phyloP scores from a whole-genome alignment of 2,888 invertebrate genomes.

The Chaetogeoica ovagalla region DNA sequence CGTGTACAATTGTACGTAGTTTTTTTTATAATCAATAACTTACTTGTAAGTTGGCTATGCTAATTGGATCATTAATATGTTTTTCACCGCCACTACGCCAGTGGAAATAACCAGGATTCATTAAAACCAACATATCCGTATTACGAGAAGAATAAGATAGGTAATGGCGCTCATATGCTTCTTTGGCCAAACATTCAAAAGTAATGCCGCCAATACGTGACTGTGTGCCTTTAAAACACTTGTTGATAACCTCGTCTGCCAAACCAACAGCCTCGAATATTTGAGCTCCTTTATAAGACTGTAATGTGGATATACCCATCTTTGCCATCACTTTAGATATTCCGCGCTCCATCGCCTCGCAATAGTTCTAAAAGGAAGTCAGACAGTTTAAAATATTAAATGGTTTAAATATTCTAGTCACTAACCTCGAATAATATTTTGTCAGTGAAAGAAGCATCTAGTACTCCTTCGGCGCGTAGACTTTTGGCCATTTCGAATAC shows the following conservation, averaged over 20 bases:
- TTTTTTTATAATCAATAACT: slow-evolving; percentile 26
- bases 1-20: slow-evolving; percentile 13
- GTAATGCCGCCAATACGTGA: slow-evolving; percentile 85
- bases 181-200: slow-evolving; percentile 83
- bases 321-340: slow-evolving; percentile 96
- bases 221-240: slow-evolving; percentile 84
- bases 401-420: not conserved
- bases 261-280: slow-evolving; percentile 98
- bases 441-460: slow-evolving; percentile 77
- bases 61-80: slow-evolving; percentile 94
- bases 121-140: slow-evolving; percentile 72
- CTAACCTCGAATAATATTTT: slow-evolving; percentile 74
- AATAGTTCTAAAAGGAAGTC: slow-evolving; percentile 69
- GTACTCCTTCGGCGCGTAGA: slow-evolving; percentile 81
- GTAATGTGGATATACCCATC: slow-evolving; percentile 98
- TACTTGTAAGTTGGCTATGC: slow-evolving; percentile 75
- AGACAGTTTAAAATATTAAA: slow-evolving; percentile 24
- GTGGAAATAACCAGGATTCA: slow-evolving; percentile 92
- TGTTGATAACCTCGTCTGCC: slow-evolving; percentile 87
- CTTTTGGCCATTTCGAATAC: slow-evolving; percentile 91
- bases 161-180: slow-evolving; percentile 79
- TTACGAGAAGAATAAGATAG: slow-evolving; percentile 72
- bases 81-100: slow-evolving; percentile 97
- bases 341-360: slow-evolving; percentile 88
- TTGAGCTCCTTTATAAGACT: slow-evolving; percentile 98